Evolutionary conservation across 2,113 vertebrate species (phyloP).

Genomic region (Gila orcuttii): DNA sequence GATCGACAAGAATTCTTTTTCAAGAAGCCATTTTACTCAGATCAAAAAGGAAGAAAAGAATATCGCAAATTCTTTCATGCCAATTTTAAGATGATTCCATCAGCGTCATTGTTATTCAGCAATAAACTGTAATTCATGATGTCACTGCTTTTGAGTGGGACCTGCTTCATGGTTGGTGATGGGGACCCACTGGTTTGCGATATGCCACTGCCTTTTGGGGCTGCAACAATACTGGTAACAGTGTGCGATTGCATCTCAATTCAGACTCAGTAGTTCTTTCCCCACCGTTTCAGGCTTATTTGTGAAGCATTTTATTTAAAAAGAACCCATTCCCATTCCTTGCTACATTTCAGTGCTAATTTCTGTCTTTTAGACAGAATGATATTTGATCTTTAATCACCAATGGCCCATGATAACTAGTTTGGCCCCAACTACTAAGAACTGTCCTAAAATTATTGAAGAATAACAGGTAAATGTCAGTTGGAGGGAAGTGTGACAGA

Average conservation of each 20-base stretch:
- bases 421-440: not conserved
- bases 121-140: not conserved
- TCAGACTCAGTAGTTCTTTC: not conserved
- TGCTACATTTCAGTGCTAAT: not conserved
- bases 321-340: not conserved
- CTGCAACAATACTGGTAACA: not conserved
- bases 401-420: not conserved
- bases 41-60: no score
- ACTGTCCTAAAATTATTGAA: constrained; percentile 14
- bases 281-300: not conserved
- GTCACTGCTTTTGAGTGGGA: not conserved
- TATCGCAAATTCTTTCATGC: no score
- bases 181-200: not conserved
- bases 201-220: not conserved
- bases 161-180: not conserved
- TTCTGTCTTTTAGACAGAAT: not conserved
- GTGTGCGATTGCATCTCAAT: not conserved
- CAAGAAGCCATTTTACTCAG: no score
- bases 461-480: constrained; percentile 34
- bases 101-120: not conserved
- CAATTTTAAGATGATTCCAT: no score
- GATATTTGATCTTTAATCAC: not conserved
- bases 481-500: not conserved
- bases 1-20: no score
- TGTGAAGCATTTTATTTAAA: not conserved